These are phyloP conservation scores for Dromiciops gliroides DNA, from an alignment of 2,113 vertebrate genomes.

Conservation along the genomic window DNA sequence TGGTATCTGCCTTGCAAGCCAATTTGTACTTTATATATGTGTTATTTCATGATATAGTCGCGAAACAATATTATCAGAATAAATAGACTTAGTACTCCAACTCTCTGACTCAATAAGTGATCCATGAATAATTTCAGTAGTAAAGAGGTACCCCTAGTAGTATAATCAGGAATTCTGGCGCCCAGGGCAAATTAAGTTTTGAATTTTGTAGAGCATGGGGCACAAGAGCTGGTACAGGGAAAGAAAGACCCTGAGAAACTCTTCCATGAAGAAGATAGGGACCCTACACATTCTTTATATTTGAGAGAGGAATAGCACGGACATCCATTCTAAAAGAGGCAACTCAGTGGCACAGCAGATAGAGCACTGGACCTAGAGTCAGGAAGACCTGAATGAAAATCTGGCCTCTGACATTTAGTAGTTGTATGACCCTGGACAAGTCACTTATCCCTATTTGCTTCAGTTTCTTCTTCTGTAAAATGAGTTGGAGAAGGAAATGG, in stretches of 20 bases:
- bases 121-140: constrained; percentile 26
- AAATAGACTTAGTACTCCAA: not conserved
- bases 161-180: not conserved
- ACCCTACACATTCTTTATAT: not conserved
- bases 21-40: constrained; percentile 46
- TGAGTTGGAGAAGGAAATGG: too few relatives aligned
- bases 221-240: not conserved
- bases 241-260: not conserved
- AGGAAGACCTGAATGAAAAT: too few relatives aligned
- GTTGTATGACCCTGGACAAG: too few relatives aligned
- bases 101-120: constrained; percentile 23
- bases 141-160: constrained; percentile 8
- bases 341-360: not conserved
- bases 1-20: not conserved
- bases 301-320: not conserved
- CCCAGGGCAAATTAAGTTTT: not conserved
- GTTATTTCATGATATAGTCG: constrained; percentile 26
- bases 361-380: not conserved
- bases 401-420: too few relatives aligned
- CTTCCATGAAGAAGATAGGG: not conserved
- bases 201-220: not conserved
- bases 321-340: not conserved
- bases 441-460: too few relatives aligned
- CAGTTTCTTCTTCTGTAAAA: too few relatives aligned
- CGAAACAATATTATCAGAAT: constrained; percentile 46